These are phyloP conservation scores for Carollia perspicillata DNA, from an alignment of 2,113 vertebrate species.

Conservation along the genomic window DNA sequence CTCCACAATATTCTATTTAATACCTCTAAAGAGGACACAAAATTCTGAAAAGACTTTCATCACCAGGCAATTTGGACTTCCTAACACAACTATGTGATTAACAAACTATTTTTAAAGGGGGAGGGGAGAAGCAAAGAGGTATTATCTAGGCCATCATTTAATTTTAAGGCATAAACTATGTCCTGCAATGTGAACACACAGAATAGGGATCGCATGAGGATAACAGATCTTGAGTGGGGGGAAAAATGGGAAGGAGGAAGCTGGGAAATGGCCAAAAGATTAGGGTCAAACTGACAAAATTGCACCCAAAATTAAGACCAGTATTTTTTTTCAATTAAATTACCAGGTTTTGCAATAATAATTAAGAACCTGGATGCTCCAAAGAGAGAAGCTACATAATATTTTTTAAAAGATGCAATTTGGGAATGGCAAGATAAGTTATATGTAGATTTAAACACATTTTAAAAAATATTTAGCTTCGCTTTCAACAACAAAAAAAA, in stretches of 20 bases:
- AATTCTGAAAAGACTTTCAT: conserved; percentile 40
- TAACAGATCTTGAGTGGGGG: not conserved
- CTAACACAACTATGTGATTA: conserved; percentile 69
- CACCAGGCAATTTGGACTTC: conserved; percentile 48
- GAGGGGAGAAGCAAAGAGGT: conserved; percentile 55
- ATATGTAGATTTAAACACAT: conserved; percentile 66
- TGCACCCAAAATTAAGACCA: conserved; percentile 61
- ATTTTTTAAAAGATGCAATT: conserved; percentile 68
- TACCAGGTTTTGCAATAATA: conserved; percentile 75
- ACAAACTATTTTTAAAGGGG: conserved; percentile 54
- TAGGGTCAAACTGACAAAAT: conserved; percentile 73
- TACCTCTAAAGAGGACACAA: conserved; percentile 21
- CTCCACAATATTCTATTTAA: conserved; percentile 9
- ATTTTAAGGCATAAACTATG: conserved; percentile 75
- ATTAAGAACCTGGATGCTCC: conserved; percentile 77
- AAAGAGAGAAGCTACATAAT: conserved; percentile 71
- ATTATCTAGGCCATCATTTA: conserved; percentile 79
- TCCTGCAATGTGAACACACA: conserved; percentile 75
- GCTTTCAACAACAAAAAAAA: conserved; percentile 62
- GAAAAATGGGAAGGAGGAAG: conserved; percentile 49
- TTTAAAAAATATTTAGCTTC: conserved; percentile 66
- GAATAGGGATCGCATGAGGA: conserved; percentile 26
- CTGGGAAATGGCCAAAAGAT: conserved; percentile 77
- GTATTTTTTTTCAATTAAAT: conserved; percentile 38
- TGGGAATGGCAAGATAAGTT: conserved; percentile 77